Conservation (phyloP, 2,113 vertebrate species). For the Tragelaphus imberbis region DNA sequence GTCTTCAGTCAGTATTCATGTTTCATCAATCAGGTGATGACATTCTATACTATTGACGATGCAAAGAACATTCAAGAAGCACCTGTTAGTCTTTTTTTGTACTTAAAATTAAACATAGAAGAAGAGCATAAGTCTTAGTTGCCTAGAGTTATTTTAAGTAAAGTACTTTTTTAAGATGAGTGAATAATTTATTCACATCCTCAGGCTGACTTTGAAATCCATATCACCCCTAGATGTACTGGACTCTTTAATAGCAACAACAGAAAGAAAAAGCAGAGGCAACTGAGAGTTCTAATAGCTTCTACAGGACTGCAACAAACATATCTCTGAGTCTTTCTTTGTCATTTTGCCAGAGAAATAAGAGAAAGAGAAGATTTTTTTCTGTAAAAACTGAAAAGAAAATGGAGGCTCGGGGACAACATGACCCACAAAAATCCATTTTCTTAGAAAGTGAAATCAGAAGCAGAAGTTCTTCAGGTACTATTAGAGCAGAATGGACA, state of each 20-base stretch:
- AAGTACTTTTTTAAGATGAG: constrained; percentile 24
- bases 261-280: not conserved
- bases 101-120: constrained; percentile 38
- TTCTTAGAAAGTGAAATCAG: not conserved
- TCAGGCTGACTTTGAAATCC: constrained; percentile 47
- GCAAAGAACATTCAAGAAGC: not conserved
- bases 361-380: not conserved
- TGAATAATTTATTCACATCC: constrained; percentile 57
- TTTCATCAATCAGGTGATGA: not conserved
- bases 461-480: not conserved
- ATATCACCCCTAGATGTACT: not conserved
- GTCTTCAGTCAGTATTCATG: not conserved
- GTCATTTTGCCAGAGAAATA: constrained; percentile 21
- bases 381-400: not conserved
- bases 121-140: not conserved
- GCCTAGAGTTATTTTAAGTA: constrained; percentile 49
- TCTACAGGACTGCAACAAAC: not conserved
- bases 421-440: not conserved
- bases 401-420: not conserved
- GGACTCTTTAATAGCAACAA: constrained; percentile 5
- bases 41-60: not conserved
- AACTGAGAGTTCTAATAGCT: constrained; percentile 12
- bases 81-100: not conserved
- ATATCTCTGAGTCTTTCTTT: not conserved
- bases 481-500: not conserved